Evolutionary conservation across 1,140 invertebrate genomes (phyloP), one percentile per base, ranked within the genome.

Genomic region (Drosophila seguyi): DNA sequence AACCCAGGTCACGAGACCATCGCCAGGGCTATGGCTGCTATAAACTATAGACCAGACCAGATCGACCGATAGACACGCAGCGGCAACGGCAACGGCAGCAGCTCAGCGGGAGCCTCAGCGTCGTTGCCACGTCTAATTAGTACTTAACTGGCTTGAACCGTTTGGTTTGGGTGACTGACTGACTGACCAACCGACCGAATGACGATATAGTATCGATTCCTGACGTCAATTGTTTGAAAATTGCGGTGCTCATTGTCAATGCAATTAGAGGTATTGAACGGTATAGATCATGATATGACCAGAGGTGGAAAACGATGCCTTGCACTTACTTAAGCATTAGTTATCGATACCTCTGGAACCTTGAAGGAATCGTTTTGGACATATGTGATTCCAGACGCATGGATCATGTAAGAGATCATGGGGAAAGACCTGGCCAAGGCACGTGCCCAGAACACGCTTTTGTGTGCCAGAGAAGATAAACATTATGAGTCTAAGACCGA

Each of bases 41-140:
- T 68, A 69, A 69, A 57, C 16, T 57, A 57, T 22, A 68, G 34
- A 67, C 36, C 59, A 39, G 41, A 48, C 44, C 39, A 75, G 83
- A 87, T 87, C 79, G 41, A 65, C 47, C 22, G 83, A 87, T 87
- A 88, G 86, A 79, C 83, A 87, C 84, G 83, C 75, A 79, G 72
- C 31, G 44, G 25, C 53, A 71, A 39, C 31, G 44, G 25, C 53
- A 71, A 39, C 27, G 42, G 22, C 59, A 61, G 18, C 59, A 61
- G 18, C 27, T 22, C 57, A 36, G 65, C 63, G 42, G 44, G 42
- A 31, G 65, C 34, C 65, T 34, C 25, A 14, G 25, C 34, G 39
- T 48, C 65, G 31, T 53, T 81, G 82, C 84, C 83, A 79, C 50
- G 85, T 59, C 84, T 87, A 86, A 86, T 86, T 86, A 86, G 84